phyloP scores from a whole-genome alignment of 2,797 vertebrate genomes.

The Furcifer pardalis region DNA sequence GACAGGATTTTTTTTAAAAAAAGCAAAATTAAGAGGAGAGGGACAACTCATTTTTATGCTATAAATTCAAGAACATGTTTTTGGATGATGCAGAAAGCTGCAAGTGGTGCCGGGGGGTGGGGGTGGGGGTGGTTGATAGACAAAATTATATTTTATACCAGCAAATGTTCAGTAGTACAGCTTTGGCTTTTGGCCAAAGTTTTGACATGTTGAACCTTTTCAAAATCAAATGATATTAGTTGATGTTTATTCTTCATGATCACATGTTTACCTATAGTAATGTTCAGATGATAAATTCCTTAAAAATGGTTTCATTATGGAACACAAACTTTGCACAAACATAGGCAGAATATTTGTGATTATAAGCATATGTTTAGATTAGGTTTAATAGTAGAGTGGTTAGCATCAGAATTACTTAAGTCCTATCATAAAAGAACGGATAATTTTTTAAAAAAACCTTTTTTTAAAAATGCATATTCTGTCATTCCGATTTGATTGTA shows the following conservation, averaged over 20 bases:
- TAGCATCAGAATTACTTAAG: not conserved
- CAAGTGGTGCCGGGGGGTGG: too few relatives aligned
- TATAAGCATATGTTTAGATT: constrained; percentile 9
- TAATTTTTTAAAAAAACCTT: constrained; percentile 11
- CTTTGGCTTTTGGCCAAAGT: not conserved
- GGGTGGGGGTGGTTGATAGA: too few relatives aligned
- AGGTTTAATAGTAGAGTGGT: not conserved
- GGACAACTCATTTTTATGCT: too few relatives aligned
- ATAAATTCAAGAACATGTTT: too few relatives aligned
- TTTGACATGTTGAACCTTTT: not conserved
- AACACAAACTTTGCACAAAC: constrained; percentile 2
- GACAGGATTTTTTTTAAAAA: too few relatives aligned
- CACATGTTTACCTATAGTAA: not conserved
- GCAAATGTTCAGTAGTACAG: not conserved
- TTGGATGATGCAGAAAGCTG: not conserved
- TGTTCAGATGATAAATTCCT: not conserved
- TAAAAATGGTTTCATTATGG: not conserved
- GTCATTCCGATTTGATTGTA: constrained; percentile 14
- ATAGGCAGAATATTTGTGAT: not conserved
- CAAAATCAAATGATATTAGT: not conserved
- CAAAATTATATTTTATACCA: not conserved
- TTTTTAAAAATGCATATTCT: not conserved
- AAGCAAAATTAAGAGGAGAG: too few relatives aligned
- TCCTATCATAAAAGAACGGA: not conserved
- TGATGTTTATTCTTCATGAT: not conserved